Evolutionary conservation across 64 coral and sea anemone species (phyloP).

Genomic region (Astreopora myriophthalma): DNA sequence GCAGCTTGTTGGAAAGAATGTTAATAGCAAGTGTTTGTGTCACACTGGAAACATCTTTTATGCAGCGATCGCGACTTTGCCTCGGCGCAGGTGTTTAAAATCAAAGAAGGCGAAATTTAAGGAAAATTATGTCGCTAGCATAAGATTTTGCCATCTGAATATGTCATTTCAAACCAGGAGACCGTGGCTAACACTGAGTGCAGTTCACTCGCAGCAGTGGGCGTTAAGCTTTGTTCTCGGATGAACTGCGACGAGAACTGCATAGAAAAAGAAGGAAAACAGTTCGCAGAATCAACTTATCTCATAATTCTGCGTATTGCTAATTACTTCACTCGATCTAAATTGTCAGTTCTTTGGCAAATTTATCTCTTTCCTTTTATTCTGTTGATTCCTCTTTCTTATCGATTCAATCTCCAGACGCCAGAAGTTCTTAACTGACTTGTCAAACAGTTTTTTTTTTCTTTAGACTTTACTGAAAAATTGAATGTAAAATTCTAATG

Average conservation of each 20-base stretch:
- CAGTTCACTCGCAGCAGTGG: background rate
- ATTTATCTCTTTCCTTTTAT: background rate
- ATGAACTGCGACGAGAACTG: background rate
- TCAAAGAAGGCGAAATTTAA: constrained; percentile 7
- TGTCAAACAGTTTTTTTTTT: constrained; percentile 27
- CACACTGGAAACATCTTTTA: constrained; percentile 11
- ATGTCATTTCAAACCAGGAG: constrained; percentile 19
- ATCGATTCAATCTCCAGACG: constrained; percentile 23
- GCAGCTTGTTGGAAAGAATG: background rate
- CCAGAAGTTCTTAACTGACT: background rate
- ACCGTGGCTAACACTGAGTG: background rate
- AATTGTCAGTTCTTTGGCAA: background rate
- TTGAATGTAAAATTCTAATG: background rate
- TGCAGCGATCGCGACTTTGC: background rate
- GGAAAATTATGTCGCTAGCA: background rate
- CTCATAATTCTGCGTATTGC: background rate
- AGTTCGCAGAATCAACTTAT: background rate
- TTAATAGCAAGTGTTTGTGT: background rate
- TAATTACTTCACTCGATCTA: background rate
- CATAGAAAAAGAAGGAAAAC: background rate
- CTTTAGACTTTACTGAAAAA: constrained; percentile 7
- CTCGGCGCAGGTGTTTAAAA: background rate
- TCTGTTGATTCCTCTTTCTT: background rate
- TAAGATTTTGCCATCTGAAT: background rate
- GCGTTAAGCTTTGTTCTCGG: background rate